Conservation (phyloP, 2,888 invertebrate species). For the Tubulanus polymorphus region DNA sequence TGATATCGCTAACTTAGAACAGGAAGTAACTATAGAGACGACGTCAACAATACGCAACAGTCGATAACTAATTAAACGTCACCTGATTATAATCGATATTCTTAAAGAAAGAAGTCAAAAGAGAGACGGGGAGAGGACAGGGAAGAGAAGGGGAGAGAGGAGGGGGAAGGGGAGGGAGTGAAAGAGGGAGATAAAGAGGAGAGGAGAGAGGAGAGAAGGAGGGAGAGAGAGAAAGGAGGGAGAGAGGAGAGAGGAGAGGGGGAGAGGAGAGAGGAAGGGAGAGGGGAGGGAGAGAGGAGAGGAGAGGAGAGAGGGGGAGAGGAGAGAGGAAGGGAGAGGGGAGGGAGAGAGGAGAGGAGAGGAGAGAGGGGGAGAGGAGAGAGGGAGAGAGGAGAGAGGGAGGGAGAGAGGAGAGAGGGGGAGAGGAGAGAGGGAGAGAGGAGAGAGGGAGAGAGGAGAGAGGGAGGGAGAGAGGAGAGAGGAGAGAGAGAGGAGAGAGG, state of each 20-base stretch:
- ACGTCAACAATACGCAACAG: no score
- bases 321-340: background rate
- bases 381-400: background rate
- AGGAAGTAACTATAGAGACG: no score
- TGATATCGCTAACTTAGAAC: no score
- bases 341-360: background rate
- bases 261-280: background rate
- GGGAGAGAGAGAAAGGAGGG: background rate
- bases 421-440: background rate
- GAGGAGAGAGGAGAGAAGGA: background rate
- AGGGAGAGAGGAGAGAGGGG: background rate
- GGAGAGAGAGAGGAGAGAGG: background rate
- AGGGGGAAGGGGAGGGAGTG: background rate
- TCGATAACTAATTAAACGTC: no score
- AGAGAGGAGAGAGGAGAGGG: background rate
- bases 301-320: background rate
- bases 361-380: background rate
- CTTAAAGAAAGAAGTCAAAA: background rate
- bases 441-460: background rate
- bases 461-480: background rate
- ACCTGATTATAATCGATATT: no score
- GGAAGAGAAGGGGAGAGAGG: conserved; percentile 1
- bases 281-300: background rate
- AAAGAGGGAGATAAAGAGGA: background rate
- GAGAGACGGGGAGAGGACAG: background rate